Evolutionary conservation across 2,888 invertebrate genomes (phyloP), one percentile per base, ranked within the genome.

Genomic region (Tillus elongatus): DNA sequence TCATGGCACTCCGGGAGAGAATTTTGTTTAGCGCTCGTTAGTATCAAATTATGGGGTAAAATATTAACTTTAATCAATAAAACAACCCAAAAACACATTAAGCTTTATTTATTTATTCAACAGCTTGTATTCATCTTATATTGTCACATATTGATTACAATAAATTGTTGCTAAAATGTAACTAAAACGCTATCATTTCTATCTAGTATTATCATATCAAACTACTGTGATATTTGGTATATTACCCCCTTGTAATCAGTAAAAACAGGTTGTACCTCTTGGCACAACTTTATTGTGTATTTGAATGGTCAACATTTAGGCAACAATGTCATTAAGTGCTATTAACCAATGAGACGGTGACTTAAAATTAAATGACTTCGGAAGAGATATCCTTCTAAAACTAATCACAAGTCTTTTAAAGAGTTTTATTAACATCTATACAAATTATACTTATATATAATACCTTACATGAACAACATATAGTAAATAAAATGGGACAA

Each of bases 91-190:
- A 41, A 53, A 53, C 56, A 55, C 53, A 54, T 56, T 6, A 57
- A 58, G 58, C 58, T 50, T 55, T 53, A 52, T 53, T 59, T 55
- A 55, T 54, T 58, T 55, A 56, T 55, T 53, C 54, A 58, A 58
- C 57, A 56, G 53, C 53, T 56, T 51, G 51, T 47, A 47, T 49
- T 50, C 46, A 43, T 41, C 57, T 54, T 54, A 59, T 61, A 62
- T 62, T 62, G 62, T 62, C 62, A 60, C 57, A 60, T 57, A 58
- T 51, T 60, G 59, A 60, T 62, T 61, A 61, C 56, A 57, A 43
- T 48, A 48, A 41, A n/a, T 46, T 41, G 43, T 43, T 42, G 42
- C 42, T 49, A 40, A 43, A 43, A 19, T 41, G 42, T 43, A 41
- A 19, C 24, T 19, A 19, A n/a, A 8, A n/a, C n/a, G n/a, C 24